A percentile compares a stretch with the other conserved stretches of the same genome.
phyloP scores from a whole-genome alignment of 2,888 invertebrate genomes.

The Caenorhabditis parvicauda region DNA sequence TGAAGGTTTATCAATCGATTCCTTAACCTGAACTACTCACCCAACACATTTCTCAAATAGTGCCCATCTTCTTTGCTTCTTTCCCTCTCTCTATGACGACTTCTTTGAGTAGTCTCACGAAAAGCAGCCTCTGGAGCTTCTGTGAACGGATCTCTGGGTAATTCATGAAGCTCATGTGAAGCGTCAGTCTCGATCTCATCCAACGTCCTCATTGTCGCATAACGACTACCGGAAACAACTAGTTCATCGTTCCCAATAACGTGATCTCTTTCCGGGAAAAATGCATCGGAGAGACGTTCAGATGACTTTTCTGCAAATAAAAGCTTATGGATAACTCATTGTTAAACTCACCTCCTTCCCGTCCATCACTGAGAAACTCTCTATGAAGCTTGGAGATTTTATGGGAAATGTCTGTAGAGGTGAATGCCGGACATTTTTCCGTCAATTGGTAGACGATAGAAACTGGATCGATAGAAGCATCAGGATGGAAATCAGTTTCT shows the following conservation, averaged over 20 bases:
- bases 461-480: constrained; percentile 33
- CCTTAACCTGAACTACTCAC: no score
- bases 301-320: neutral
- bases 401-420: constrained; percentile 31
- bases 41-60: constrained; percentile 2
- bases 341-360: constrained; percentile 5
- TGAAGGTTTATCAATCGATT: no score
- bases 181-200: constrained; percentile 35
- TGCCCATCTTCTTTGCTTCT: neutral
- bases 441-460: constrained; percentile 29
- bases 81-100: no score
- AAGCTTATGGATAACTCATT: neutral
- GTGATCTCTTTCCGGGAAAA: constrained; percentile 33
- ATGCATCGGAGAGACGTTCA: constrained; percentile 24
- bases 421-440: constrained; percentile 33
- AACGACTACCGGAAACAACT: constrained; percentile 23
- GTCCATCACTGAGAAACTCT: constrained; percentile 24
- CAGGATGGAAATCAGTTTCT: constrained; percentile 28
- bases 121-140: constrained; percentile 26
- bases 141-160: constrained; percentile 33
- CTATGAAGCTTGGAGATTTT: constrained; percentile 30
- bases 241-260: constrained; percentile 20
- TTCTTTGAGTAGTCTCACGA: constrained; percentile 24
- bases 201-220: constrained; percentile 42
- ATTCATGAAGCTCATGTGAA: constrained; percentile 15